phyloP scores from a whole-genome alignment of 1,140 invertebrate genomes.

The Ostrea edulis region DNA sequence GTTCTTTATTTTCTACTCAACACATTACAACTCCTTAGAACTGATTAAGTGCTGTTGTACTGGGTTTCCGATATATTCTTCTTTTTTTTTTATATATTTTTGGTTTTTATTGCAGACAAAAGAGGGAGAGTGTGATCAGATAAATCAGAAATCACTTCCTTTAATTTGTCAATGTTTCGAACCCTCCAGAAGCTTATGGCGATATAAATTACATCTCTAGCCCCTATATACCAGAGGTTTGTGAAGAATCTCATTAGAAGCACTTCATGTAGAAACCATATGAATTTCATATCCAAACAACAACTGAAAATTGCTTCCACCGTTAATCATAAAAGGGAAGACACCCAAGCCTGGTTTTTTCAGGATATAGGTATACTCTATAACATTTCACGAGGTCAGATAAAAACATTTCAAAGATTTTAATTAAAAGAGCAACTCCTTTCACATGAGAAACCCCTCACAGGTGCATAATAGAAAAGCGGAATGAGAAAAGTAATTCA shows the following conservation, averaged over 20 bases:
- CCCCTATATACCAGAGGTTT: neutral
- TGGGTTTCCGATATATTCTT: neutral
- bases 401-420: neutral
- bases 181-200: neutral
- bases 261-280: neutral
- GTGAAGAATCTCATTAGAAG: neutral
- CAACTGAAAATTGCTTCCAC: neutral
- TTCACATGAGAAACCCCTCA: neutral
- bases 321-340: neutral
- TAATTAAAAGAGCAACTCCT: neutral
- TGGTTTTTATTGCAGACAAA: neutral
- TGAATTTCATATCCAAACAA: neutral
- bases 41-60: neutral
- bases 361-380: too few relatives aligned
- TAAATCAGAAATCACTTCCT: neutral
- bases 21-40: neutral
- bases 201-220: neutral
- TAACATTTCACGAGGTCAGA: neutral
- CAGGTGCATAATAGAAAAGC: neutral
- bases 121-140: neutral
- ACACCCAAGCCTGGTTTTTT: neutral
- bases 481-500: neutral
- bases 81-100: neutral
- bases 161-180: conserved; percentile 20
- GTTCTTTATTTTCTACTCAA: conserved; percentile 4